phyloP scores from a whole-genome alignment of 1,140 invertebrate genomes.

The Drosophila hydei region DNA sequence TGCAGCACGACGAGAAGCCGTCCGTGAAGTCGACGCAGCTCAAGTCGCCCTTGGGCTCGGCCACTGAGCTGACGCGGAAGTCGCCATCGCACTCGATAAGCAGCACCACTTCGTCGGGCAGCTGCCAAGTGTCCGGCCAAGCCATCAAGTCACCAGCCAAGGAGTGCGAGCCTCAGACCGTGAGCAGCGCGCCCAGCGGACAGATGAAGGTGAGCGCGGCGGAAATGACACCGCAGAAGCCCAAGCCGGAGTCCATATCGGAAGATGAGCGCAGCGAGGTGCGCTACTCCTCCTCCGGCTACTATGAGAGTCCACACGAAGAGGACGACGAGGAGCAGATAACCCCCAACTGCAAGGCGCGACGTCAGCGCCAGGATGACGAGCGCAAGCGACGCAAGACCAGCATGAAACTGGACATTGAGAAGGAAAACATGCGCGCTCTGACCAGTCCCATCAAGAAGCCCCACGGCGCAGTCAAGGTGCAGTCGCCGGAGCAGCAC shows the following conservation, averaged over 20 bases:
- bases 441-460: constrained; percentile 81
- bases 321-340: constrained; percentile 84
- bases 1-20: constrained; percentile 70
- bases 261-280: constrained; percentile 88
- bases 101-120: constrained; percentile 87
- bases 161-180: constrained; percentile 64
- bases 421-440: constrained; percentile 81
- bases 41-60: constrained; percentile 61
- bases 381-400: constrained; percentile 80
- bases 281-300: constrained; percentile 90
- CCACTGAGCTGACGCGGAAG: constrained; percentile 66
- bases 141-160: constrained; percentile 72
- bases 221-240: constrained; percentile 27
- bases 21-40: constrained; percentile 22
- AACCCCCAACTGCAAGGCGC: constrained; percentile 45
- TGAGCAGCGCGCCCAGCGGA: constrained; percentile 28
- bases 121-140: constrained; percentile 86
- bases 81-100: constrained; percentile 85
- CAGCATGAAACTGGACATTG: constrained; percentile 83
- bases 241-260: constrained; percentile 85
- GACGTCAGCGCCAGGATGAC: constrained; percentile 75
- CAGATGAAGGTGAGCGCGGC: constrained; percentile 51
- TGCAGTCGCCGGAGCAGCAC: constrained; percentile 68
- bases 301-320: constrained; percentile 91
- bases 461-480: constrained; percentile 28